Base-by-base conservation (phyloP, 2,888 invertebrate genomes). In the Tineola bisselliella region DNA sequence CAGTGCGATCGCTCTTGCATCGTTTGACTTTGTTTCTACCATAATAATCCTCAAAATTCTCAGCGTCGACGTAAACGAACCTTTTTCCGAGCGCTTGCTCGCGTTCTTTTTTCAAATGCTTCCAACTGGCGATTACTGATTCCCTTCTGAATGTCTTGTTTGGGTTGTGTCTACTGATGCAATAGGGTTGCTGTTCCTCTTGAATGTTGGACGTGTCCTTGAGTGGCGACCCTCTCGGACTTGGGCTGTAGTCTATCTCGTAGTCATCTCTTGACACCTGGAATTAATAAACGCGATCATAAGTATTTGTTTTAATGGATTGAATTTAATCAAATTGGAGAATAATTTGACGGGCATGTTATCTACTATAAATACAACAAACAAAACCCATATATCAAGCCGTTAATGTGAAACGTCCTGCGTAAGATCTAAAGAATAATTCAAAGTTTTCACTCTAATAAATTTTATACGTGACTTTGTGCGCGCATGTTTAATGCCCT, bases 51-150 rank as follows among this genome's bases (percentile, higher is more conserved):
- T 84, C 78, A 62, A 81, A 84, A 60, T 70, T 77, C 61, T 84
- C 81, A 30, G 84, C 82, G 60, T 84, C 83, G 0, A 87, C 81
- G 63, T 83, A 84, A 15, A 87, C 76, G 33, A 81, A 72, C 10
- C 83, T 71, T 66, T 87, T 87, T 0, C 88, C 88, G 43, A 88
- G 68, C 61, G 88, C 87, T 63, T 76, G 77, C 63, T 88, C 88
- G 6, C 88, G 74, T 64, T 88, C 88, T 63, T 87, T 86, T 69
- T 88, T 88, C 69, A 88, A 68, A 65, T 75, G 83, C 65, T 81
- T 87, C 88, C 88, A 88, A 0, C 87, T 87, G 25, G 88, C 88
- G 18, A 88, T 88, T 38, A 88, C 86, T 0, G 87, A 82, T 67
- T 88, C 88, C 10, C 88, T 72, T 1, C 88, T 77, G 71, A 86